phyloP scores from a whole-genome alignment of 2,888 invertebrate species.

The Dryomyza anilis region DNA sequence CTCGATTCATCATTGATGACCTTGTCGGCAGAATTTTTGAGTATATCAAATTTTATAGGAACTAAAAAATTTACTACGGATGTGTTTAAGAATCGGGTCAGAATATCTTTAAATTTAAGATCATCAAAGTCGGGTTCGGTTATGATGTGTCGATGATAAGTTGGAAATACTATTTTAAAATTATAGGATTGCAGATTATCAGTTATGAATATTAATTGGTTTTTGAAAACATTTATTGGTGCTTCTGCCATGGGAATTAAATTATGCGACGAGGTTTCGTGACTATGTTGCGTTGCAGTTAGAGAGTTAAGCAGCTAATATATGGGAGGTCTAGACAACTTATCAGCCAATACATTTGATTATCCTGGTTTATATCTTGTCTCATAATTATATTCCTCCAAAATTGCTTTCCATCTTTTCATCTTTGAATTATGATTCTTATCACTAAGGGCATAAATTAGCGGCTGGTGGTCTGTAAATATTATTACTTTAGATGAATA shows the following conservation, averaged over 20 bases:
- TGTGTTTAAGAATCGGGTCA: slow-evolving; percentile 18
- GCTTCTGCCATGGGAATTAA: not conserved
- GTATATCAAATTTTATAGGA: slow-evolving; percentile 10
- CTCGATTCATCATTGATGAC: no score
- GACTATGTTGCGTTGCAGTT: not conserved
- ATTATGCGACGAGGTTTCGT: not conserved
- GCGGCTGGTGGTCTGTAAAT: no score
- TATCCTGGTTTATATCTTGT: not conserved
- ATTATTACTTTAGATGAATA: not conserved
- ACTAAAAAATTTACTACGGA: slow-evolving; percentile 22
- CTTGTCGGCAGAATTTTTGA: not conserved
- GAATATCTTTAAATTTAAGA: slow-evolving; percentile 7
- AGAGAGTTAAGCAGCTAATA: not conserved
- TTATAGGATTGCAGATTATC: no score
- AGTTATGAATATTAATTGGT: no score
- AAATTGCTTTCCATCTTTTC: not conserved
- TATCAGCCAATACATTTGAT: not conserved
- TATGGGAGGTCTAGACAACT: not conserved
- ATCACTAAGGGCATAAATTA: not conserved
- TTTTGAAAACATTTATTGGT: not conserved
- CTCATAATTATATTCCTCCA: not conserved
- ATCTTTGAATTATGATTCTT: not conserved
- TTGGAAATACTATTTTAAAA: no score
- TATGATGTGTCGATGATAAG: slow-evolving; percentile 26
- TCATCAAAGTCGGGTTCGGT: no score